Evolutionary conservation across 2,797 vertebrate species (phyloP).

Genomic region (Melanotaenia pygmaea): DNA sequence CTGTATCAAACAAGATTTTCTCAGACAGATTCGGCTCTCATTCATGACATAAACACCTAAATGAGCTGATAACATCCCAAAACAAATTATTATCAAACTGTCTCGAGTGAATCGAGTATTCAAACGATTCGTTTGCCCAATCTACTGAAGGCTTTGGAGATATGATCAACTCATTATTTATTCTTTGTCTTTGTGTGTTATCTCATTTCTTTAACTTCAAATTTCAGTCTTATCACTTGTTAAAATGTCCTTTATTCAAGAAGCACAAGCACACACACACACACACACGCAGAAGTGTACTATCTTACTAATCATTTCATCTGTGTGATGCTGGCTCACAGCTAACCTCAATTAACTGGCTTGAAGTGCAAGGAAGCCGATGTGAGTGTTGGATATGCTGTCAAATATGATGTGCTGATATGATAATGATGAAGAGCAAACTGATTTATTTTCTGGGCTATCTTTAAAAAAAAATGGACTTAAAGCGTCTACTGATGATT

Average conservation of each 20-base stretch:
- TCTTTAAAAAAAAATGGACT: neutral
- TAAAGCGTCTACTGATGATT: too few species aligned
- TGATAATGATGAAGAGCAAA: neutral
- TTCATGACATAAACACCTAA: constrained; percentile 45
- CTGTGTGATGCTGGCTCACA: constrained; percentile 22
- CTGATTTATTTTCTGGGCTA: neutral
- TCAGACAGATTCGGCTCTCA: constrained; percentile 24
- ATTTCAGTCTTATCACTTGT: constrained; percentile 24
- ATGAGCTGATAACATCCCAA: constrained; percentile 26
- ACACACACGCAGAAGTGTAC: neutral
- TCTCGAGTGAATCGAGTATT: constrained; percentile 11
- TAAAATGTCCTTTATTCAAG: constrained; percentile 37
- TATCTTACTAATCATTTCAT: constrained; percentile 34
- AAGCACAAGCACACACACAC: constrained; percentile 9
- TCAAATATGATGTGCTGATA: constrained; percentile 15
- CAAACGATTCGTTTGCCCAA: constrained; percentile 14
- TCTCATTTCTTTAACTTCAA: constrained; percentile 1
- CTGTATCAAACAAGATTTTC: constrained; percentile 31
- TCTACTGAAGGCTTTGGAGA: constrained; percentile 19
- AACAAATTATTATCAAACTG: constrained; percentile 26
- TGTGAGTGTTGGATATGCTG: neutral
- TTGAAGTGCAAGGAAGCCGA: constrained; percentile 21
- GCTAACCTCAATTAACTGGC: constrained; percentile 43
- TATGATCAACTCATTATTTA: constrained; percentile 42
- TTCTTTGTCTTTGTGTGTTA: neutral